Conservation (phyloP, 2,888 invertebrate genomes). For the Oligia strigilis region DNA sequence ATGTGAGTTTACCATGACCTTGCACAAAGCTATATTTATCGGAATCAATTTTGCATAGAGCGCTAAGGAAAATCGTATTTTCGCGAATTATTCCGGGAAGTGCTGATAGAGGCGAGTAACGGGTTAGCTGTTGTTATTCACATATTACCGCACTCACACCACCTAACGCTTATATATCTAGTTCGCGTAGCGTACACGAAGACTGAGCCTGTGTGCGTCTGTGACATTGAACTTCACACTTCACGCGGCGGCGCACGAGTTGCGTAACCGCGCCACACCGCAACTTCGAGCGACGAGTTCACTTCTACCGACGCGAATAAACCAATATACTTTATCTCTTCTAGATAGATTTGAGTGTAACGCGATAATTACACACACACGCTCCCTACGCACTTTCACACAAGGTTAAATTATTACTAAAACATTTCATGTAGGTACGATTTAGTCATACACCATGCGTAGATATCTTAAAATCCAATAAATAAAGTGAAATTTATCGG, state of each 20-base stretch:
- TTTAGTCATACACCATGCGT: not conserved
- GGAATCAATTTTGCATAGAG: constrained; percentile 74
- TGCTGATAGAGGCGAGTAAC: constrained; percentile 87
- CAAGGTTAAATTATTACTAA: constrained; percentile 41
- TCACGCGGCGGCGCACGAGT: constrained; percentile 87
- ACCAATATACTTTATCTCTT: constrained; percentile 53
- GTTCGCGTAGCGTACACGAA: constrained; percentile 62
- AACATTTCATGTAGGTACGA: constrained; percentile 19
- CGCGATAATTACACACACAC: constrained; percentile 42
- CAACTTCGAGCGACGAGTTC: constrained; percentile 64
- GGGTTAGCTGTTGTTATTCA: constrained; percentile 87
- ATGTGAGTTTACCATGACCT: constrained; percentile 85
- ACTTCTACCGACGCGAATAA: constrained; percentile 65
- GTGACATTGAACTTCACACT: constrained; percentile 91
- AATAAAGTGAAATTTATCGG: not conserved
- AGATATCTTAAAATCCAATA: not conserved
- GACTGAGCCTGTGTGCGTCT: constrained; percentile 77
- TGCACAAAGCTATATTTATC: constrained; percentile 81
- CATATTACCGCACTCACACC: constrained; percentile 80
- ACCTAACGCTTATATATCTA: constrained; percentile 67
- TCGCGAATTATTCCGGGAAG: constrained; percentile 88
- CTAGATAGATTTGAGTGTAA: constrained; percentile 52
- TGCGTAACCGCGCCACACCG: constrained; percentile 81
- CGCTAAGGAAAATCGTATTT: constrained; percentile 83
- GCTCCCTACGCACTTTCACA: constrained; percentile 34